Base-by-base conservation (phyloP, 1,140 invertebrate species). In the Rhynchophorus ferrugineus region DNA sequence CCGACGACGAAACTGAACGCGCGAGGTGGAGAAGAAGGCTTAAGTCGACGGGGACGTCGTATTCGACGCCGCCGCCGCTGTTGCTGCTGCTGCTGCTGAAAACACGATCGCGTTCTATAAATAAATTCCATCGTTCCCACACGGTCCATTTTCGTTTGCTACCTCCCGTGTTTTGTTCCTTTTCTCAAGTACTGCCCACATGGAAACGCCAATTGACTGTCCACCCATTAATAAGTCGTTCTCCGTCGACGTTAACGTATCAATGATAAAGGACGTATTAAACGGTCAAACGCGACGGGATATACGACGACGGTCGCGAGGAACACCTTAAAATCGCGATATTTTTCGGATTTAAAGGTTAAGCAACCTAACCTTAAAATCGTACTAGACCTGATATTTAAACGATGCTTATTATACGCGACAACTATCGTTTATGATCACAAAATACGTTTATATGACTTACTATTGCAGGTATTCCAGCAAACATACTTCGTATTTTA, bases 71-170 rank as follows among this genome's bases (percentile, higher is more conserved):
- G n/a, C n/a, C n/a, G n/a, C n/a, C n/a, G n/a, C n/a, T n/a, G n/a
- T n/a, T n/a, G n/a, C n/a, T n/a, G n/a, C n/a, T n/a, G n/a, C n/a
- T n/a, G n/a, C n/a, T 52, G 44, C 48, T 47, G 39, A 47, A 54
- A 56, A 61, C 56, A 54, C 50, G 43, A 46, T 41, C n/a, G n/a
- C 57, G 54, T 54, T 62, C 61, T 63, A 63, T 61, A 63, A 63
- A 63, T 63, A 63, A 61, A 60, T 63, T 63, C 54, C 56, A 61
- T 51, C 56, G 49, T 38, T 36, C 59, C 55, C 59, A 56, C 57
- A 60, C 55, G 21, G 44, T 54, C 49, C 44, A 49, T 54, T 54
- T 50, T 58, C 49, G 33, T 57, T 57, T 45, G 54, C 41, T 37
- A 34, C 44, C 46, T 9, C n/a, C n/a, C n/a, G 34, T 47, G 38